Evolutionary conservation across 2,113 vertebrate genomes (phyloP), one percentile per base, ranked within the genome.

Genomic region (Myanophis thanlyinensis): DNA sequence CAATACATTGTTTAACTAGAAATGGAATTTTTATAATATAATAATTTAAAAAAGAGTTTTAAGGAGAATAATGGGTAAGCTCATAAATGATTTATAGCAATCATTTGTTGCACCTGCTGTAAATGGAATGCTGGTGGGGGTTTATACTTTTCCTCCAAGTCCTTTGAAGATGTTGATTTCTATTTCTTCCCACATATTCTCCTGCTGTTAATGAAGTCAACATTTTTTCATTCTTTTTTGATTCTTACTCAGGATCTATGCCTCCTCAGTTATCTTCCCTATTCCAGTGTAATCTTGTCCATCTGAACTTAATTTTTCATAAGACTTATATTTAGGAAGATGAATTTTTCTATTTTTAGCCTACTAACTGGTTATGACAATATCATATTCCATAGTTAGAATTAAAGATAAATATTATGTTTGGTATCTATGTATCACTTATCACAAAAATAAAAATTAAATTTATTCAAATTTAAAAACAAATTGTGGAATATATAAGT

Each of bases 391-490:
- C n/a, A 35, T 73, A 73, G n/a, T 35, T 73, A 93, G 0, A 62
- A 18, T 20, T 18, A 54, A 15, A 44, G 40, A 90, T 0, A 0
- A 1, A 35, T 88, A 93, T 8, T 46, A 40, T n/a, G 87, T 90
- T 93, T 6, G 1, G 93, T 15, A 94, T 88, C 9, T 89, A 4
- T 94, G 91, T 73, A 67, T 93, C 88, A 87, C 12, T 93, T 54
- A 84, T 10, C 10, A 56, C 46, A 35, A 92, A 3, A 93, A 93
- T 1, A 88, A 0, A 11, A 49, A 86, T 93, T 89, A 46, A 87
- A 94, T 11, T 89, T 47, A 10, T 90, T 0, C 44, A 89, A 3
- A n/a, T 67, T 87, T 59, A 23, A 59, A 90, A 67, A 90, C 48
- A 90, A 46, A 7, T 12, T 90, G 27, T 67, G 27, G 30, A 47